Base-by-base conservation (phyloP, 2,113 vertebrate species). In the Notechis scutatus region DNA sequence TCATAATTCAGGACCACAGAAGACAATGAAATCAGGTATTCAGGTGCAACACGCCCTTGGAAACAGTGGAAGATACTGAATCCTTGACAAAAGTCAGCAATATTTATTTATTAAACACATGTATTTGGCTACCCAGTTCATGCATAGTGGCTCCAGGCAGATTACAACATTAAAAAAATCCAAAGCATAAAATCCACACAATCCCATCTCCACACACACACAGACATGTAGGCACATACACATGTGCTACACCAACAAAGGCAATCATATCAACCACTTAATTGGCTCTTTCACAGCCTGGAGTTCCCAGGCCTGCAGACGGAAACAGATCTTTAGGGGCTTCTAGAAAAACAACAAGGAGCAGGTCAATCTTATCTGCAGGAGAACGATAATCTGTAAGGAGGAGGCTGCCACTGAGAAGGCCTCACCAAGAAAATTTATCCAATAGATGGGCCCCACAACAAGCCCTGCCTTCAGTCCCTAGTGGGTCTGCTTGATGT, bases 1-100 rank as follows among this genome's bases (percentile, higher is more conserved):
- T 96, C 50, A 96, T 91, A 95, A 85, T 93, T 96, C 92, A 95
- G 94, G 96, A 95, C 94, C 96, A 96, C 92, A 91, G 24, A 12
- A 91, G 94, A 61, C 87, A 96, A 95, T 95, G 74, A 94, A 91
- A 95, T 92, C 90, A 92, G 90, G 93, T 95, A 94, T 95, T 42
- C 95, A 95, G 64, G 94, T 92, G 95, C 85, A 94, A 26, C 90
- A n/a, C 81, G 94, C 94, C 90, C 93, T 93, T 93, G 92, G 64
- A 95, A 95, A 92, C n/a, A 56, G 26, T 55, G 55, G 26, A 91
- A 57, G 21, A 47, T 20, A 18, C n/a, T 57, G 56, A 92, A 2
- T 10, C 47, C 52, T 8, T 74, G 12, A 34, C 34, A 74, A 88
- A 11, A 39, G 20, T 7, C 34, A 88, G 54, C 24, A 88, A 12